Evolutionary conservation across 2,113 vertebrate species (phyloP).

Genomic region (Caranx ignobilis): DNA sequence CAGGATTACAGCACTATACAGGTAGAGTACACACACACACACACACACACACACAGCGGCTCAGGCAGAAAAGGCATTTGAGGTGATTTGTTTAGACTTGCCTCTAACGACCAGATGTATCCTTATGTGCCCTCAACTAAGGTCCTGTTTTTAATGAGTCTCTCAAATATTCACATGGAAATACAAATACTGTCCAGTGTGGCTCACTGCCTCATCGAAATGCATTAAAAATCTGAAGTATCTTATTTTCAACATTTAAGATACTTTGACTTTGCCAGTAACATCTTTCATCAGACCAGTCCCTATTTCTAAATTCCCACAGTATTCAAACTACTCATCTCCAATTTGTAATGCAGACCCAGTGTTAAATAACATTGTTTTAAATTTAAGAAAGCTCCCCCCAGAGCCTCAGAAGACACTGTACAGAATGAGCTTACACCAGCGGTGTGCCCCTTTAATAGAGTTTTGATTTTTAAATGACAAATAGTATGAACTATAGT

Average conservation of each 20-base stretch:
- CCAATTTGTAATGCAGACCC: not conserved
- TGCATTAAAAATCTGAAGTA: too few relatives aligned
- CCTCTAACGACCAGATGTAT: not conserved
- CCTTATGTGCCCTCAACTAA: not conserved
- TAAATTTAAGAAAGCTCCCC: not conserved
- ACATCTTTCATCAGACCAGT: too few relatives aligned
- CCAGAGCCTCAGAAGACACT: not conserved
- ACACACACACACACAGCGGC: too few relatives aligned
- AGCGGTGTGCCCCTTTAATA: not conserved
- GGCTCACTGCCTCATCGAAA: too few relatives aligned
- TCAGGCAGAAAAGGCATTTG: too few relatives aligned
- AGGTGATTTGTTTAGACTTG: too few relatives aligned
- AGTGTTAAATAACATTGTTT: not conserved
- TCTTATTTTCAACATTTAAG: too few relatives aligned
- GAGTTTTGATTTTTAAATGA: not conserved
- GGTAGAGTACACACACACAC: conserved; percentile 77
- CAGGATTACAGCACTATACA: conserved; percentile 89
- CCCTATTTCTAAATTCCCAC: not conserved
- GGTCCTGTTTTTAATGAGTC: not conserved
- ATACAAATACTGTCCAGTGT: not conserved
- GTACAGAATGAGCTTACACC: not conserved
- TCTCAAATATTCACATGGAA: not conserved
- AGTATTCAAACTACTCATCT: not conserved
- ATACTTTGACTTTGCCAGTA: too few relatives aligned
- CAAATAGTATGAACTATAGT: too few relatives aligned